Evolutionary conservation across 2,113 vertebrate species (phyloP).

Genomic region (Entelurus aequoreus): DNA sequence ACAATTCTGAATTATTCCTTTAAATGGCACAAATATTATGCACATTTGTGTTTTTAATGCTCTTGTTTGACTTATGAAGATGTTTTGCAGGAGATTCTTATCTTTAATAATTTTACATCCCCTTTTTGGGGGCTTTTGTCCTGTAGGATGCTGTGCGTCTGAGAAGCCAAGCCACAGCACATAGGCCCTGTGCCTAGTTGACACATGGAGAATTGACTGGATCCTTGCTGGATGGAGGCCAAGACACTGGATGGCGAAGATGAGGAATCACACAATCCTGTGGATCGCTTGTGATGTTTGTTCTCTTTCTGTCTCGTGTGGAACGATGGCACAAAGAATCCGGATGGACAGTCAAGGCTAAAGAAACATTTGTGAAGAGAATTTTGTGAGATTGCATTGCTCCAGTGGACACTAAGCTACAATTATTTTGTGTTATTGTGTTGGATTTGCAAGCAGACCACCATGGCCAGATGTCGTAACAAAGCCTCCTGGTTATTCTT

Average conservation of each 20-base stretch:
- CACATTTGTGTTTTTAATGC: background rate
- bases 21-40: background rate
- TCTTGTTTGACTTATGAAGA: background rate
- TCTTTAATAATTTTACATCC: conserved; percentile 25
- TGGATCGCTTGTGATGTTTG: conserved; percentile 48
- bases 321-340: conserved; percentile 65
- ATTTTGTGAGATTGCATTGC: conserved; percentile 28
- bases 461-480: conserved; percentile 51
- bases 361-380: conserved; percentile 39
- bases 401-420: conserved; percentile 31
- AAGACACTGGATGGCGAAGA: conserved; percentile 63
- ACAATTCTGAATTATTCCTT: too few species aligned
- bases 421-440: conserved; percentile 25
- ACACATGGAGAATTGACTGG: conserved; percentile 56
- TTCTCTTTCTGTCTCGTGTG: conserved; percentile 46
- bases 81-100: background rate
- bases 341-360: conserved; percentile 58
- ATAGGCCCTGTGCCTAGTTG: conserved; percentile 51
- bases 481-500: conserved; percentile 41
- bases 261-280: conserved; percentile 53
- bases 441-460: conserved; percentile 45
- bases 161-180: conserved; percentile 52
- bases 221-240: conserved; percentile 58
- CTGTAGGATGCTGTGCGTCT: conserved; percentile 56
- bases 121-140: conserved; percentile 46